Evolutionary conservation across 2,113 vertebrate genomes (phyloP), one percentile per base, ranked within the genome.

Genomic region (Dromiciops gliroides): DNA sequence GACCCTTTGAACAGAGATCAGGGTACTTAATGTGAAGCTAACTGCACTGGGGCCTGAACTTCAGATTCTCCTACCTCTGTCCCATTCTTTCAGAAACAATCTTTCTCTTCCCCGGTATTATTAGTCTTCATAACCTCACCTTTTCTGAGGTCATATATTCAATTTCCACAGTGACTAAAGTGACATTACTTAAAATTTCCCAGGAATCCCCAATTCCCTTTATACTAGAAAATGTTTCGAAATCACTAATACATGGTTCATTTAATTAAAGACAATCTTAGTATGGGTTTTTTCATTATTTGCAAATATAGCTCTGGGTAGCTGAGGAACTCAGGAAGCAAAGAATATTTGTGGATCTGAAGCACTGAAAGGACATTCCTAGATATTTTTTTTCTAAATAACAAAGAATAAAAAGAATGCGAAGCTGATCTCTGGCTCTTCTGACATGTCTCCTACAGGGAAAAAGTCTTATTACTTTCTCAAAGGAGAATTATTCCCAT

Each of bases 401-500:
- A 56, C 75, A 67, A 25, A 47, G 7, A 31, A 31, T 89, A 26
- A 90, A 91, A 96, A 93, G 12, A n/a, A 44, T 93, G 11, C 1
- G 88, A 95, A 53, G 19, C 37, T 91, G 50, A 93, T 75, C 25
- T 49, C 51, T 75, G 37, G 7, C 10, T 56, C 50, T 89, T 44
- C 4, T 92, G 24, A 48, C 23, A 51, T 1, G n/a, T 60, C 25
- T 51, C 50, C 50, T 91, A 92, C 50, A 47, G 26, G 11, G 22
- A 37, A 11, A 16, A 90, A 24, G 26, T 47, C 44, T 50, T 31
- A 93, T 51, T 89, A 53, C 24, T 92, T 23, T 31, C 51, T 44
- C 31, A 56, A 51, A 94, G 22, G 19, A 94, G 93, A 93, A 94
- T 83, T 44, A 93, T 92, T 91, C 67, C n/a, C 1, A 90, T 48